phyloP scores from a whole-genome alignment of 2,797 vertebrate genomes.

The Esox masquinongy region DNA sequence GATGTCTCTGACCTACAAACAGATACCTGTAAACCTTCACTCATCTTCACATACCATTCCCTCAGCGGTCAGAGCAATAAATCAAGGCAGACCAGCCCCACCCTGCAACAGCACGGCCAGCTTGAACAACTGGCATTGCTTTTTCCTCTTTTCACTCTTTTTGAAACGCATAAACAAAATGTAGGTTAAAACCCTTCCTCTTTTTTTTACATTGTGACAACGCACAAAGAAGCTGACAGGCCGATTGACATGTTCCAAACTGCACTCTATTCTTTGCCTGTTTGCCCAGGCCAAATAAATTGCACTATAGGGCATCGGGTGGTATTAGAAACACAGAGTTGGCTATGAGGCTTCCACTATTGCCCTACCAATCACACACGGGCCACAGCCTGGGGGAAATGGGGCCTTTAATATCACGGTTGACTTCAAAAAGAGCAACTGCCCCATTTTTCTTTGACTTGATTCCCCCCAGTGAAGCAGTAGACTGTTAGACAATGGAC shows the following conservation, averaged over 20 bases:
- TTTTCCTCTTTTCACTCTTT: slow-evolving; percentile 30
- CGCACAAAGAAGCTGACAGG: slow-evolving; percentile 65
- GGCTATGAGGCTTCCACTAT: slow-evolving; percentile 16
- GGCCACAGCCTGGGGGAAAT: slow-evolving; percentile 19
- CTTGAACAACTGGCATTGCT: slow-evolving; percentile 30
- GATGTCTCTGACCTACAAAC: background rate
- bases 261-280: background rate
- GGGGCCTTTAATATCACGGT: slow-evolving; percentile 47
- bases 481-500: slow-evolving; percentile 27
- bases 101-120: slow-evolving; percentile 13
- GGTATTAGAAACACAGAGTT: background rate
- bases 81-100: slow-evolving; percentile 21
- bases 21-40: slow-evolving; percentile 12
- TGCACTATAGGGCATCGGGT: background rate
- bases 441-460: background rate
- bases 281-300: background rate
- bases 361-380: slow-evolving; percentile 30
- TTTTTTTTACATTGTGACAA: slow-evolving; percentile 52
- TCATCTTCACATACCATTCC: slow-evolving; percentile 16
- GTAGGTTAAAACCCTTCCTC: slow-evolving; percentile 46
- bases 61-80: slow-evolving; percentile 15
- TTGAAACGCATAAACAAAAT: slow-evolving; percentile 33
- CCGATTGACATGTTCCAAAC: background rate
- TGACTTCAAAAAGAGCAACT: slow-evolving; percentile 40
- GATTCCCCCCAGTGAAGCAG: slow-evolving; percentile 7